A percentile compares a stretch with the other conserved stretches of the same genome.
Conservation (phyloP, 2,888 invertebrate genomes). For the Drosophila pseudotalamancana region DNA sequence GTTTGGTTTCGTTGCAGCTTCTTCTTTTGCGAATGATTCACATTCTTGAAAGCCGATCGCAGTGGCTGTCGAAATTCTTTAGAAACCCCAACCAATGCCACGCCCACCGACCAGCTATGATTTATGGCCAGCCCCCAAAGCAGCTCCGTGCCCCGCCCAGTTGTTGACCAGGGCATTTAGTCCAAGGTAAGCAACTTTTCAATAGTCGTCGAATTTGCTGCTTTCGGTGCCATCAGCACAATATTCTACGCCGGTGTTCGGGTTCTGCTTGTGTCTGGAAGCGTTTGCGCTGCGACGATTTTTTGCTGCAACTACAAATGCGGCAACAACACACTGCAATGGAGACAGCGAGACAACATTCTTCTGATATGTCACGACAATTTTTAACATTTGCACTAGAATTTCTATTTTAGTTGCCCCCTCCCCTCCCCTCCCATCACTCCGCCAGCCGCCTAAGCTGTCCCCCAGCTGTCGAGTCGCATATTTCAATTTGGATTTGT, state of each 20-base stretch:
- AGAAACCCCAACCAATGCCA: conserved; percentile 61
- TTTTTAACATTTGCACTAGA: conserved; percentile 68
- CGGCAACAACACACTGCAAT: conserved; percentile 11
- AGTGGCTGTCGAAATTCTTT: conserved; percentile 61
- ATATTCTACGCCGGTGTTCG: conserved; percentile 10
- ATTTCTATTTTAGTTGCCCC: conserved; percentile 60
- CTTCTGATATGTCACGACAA: conserved; percentile 66
- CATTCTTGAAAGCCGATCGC: conserved; percentile 65
- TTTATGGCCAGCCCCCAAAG: conserved; percentile 51
- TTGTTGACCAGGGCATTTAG: conserved; percentile 64
- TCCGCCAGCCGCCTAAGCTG: conserved; percentile 2
- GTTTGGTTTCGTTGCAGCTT: conserved; percentile 30
- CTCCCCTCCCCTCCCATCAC: not conserved
- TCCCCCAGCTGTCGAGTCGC: not conserved
- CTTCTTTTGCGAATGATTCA: conserved; percentile 53
- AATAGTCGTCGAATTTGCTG: conserved; percentile 25
- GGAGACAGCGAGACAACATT: conserved; percentile 55
- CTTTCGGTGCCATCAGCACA: conserved; percentile 51
- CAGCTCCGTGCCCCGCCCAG: conserved; percentile 11
- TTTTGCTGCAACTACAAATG: conserved; percentile 29
- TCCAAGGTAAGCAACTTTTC: conserved; percentile 75
- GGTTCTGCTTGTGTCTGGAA: conserved; percentile 43
- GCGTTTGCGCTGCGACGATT: conserved; percentile 33
- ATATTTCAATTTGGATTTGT: conserved; percentile 29
- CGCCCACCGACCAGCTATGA: conserved; percentile 54